phyloP scores from a whole-genome alignment of 2,797 vertebrate genomes.

The Halcyon leucocephala region DNA sequence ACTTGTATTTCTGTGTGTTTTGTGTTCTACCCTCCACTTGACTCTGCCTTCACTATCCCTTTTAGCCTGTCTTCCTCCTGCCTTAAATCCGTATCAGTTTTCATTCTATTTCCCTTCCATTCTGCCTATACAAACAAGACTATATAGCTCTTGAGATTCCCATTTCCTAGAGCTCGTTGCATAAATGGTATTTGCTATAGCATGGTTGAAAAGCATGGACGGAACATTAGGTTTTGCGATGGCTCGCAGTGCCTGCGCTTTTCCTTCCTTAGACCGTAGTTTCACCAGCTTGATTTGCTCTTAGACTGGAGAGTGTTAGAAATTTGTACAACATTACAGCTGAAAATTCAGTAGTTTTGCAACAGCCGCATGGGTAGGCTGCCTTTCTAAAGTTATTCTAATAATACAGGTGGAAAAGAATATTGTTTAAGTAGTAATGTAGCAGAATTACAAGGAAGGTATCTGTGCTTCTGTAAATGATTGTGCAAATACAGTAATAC shows the following conservation, averaged over 20 bases:
- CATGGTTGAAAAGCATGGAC: not conserved
- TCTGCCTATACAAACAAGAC: not conserved
- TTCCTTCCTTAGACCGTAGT: not conserved
- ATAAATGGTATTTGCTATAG: not conserved
- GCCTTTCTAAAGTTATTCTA: conserved; percentile 9
- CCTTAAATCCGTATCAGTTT: not conserved
- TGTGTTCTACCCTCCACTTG: not conserved
- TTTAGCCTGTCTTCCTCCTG: not conserved
- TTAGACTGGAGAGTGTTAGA: not conserved
- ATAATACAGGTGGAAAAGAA: not conserved
- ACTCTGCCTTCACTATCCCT: not conserved
- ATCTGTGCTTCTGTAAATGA: not conserved
- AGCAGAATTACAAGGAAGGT: not conserved
- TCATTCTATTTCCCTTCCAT: not conserved
- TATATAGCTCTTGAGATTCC: not conserved
- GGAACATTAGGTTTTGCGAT: not conserved
- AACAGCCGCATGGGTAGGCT: not conserved
- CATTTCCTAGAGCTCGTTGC: not conserved
- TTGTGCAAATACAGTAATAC: not conserved
- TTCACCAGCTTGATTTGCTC: not conserved
- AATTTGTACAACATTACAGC: not conserved
- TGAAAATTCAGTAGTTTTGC: not conserved
- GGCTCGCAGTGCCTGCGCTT: accelerated
- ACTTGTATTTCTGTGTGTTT: not conserved
- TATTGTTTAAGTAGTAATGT: not conserved